Evolutionary conservation across 2,888 invertebrate genomes (phyloP), one percentile per base, ranked within the genome.

Genomic region (Calephelis perditalis): DNA sequence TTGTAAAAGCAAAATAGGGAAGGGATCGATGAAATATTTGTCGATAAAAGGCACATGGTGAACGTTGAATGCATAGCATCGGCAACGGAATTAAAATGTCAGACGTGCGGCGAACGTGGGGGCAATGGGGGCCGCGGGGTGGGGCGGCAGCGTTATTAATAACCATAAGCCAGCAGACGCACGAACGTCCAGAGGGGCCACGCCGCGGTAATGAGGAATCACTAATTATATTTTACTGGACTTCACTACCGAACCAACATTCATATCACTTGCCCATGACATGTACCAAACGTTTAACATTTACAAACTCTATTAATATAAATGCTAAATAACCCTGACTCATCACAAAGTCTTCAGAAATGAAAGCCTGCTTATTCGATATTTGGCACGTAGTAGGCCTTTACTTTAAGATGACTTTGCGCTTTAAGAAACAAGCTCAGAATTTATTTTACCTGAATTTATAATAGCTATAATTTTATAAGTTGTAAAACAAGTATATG

Each of bases 91-190:
- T 89, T 89, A 89, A 90, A 90, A 89, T 89, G 89, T 89, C 88
- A 90, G 88, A 85, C 88, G 89, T 82, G 88, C 86, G 84, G 77
- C 79, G 77, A 78, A 78, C 76, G 80, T 76, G 81, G 82, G 77
- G 82, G 79, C 74, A 68, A 73, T 73, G 71, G 74, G 79, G 79
- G 75, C 74, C 70, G 79, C 76, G 77, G 78, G 67, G 60, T 64
- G 66, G 71, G 66, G 68, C 73, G 79, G 78, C 79, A 79, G 83
- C 81, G 89, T 88, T 90, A 90, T 90, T 90, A 90, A 90, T 90
- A 89, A 90, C 90, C 89, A 90, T 90, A 90, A 89, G 90, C 89
- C 86, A 79, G 85, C 85, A 88, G 89, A 90, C 88, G 89, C 88
- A 90, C 87, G 89, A 88, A 88, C 87, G 88, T 88, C 88, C 89